Conservation (phyloP, 2,888 invertebrate genomes). For the Poecilobothrus nobilitatus region DNA sequence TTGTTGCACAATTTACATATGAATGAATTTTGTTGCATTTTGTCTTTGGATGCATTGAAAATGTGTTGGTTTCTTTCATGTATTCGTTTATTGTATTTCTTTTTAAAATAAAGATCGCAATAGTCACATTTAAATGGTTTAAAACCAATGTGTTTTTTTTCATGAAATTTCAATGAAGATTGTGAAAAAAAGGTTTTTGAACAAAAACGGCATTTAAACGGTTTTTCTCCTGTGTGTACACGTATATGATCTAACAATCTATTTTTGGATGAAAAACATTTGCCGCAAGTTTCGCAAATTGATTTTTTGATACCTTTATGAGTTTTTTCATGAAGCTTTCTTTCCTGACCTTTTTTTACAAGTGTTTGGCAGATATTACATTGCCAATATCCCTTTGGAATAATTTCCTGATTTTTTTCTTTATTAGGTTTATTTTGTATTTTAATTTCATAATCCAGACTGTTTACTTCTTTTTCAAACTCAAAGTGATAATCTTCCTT, state of each 20-base stretch:
- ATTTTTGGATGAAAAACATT: not conserved
- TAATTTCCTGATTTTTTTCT: too few species aligned
- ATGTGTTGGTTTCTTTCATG: constrained; percentile 3
- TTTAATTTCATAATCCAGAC: too few species aligned
- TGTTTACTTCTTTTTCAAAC: too few species aligned
- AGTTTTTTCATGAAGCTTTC: not conserved
- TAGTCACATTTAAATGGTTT: not conserved
- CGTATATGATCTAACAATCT: not conserved
- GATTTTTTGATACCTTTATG: not conserved
- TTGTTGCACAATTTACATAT: not conserved
- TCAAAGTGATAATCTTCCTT: too few species aligned
- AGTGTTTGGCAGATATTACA: not conserved
- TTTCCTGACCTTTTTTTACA: constrained; percentile 2
- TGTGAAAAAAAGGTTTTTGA: not conserved
- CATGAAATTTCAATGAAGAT: not conserved
- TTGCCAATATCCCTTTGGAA: constrained; percentile 5
- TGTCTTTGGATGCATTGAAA: not conserved
- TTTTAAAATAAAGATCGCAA: constrained; percentile 3
- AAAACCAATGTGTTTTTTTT: not conserved
- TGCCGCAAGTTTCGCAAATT: constrained; percentile 8
- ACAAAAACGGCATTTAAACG: not conserved
- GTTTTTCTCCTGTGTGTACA: not conserved
- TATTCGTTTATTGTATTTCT: not conserved
- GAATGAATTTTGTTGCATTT: not conserved
- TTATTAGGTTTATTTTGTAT: not conserved